Conservation (phyloP, 2,797 vertebrate species). For the Anisognathus igniventris region DNA sequence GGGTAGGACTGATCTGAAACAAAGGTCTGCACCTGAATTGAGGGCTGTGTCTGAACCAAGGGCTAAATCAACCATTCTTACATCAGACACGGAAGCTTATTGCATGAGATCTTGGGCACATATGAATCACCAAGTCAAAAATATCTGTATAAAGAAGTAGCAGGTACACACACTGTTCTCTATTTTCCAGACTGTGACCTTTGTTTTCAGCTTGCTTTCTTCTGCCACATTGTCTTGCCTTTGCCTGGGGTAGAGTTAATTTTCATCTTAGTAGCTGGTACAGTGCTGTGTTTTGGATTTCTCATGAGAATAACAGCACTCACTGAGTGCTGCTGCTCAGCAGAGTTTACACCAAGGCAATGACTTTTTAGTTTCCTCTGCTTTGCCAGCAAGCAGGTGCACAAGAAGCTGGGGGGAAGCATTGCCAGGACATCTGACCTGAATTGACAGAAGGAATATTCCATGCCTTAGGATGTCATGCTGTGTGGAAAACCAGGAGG, state of each 20-base stretch:
- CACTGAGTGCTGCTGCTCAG: not conserved
- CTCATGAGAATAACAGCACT: fast-evolving
- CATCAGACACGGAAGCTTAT: not conserved
- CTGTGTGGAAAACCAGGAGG: not conserved
- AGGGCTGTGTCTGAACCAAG: not conserved
- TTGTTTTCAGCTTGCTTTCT: not conserved
- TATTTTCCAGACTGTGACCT: not conserved
- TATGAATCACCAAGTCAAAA: not conserved
- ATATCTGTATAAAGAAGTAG: not conserved
- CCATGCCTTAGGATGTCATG: not conserved
- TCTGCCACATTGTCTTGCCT: not conserved
- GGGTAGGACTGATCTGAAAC: not conserved
- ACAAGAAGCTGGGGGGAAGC: not conserved
- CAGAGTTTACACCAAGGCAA: not conserved
- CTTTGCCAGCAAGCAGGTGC: not conserved
- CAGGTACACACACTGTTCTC: fast-evolving
- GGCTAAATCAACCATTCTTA: not conserved
- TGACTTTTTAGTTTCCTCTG: not conserved
- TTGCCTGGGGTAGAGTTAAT: not conserved
- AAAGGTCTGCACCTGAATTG: not conserved
- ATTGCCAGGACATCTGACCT: not conserved
- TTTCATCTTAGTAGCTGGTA: not conserved
- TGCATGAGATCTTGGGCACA: not conserved
- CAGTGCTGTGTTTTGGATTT: not conserved
- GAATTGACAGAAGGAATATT: not conserved